Base-by-base conservation (phyloP, 2,113 vertebrate genomes). In the Alaudala cheleensis region DNA sequence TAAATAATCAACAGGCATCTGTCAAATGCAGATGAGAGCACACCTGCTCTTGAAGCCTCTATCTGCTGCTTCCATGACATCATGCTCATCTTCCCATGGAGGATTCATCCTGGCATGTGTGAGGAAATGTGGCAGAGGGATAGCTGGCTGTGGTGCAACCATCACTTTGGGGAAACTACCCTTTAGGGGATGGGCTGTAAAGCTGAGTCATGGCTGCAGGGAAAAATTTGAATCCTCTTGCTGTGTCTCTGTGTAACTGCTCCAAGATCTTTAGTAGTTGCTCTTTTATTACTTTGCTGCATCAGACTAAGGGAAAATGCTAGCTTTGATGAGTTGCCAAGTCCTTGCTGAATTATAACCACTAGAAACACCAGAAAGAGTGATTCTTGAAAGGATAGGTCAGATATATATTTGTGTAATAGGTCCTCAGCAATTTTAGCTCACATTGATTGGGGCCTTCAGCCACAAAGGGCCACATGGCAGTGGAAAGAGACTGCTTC, bases 321-420 rank as follows among this genome's bases (percentile, higher is more conserved):
- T 82, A 45, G 40, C 85, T 95, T 92, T 92, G 82, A 94, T 83
- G 72, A 58, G 53, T 66, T 90, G 74, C 90, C 93, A 95, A 72
- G 42, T 80, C 74, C 34, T 73, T 18, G 5, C 39, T 91, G 87
- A 73, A 90, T 88, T 94, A 72, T 87, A 85, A 83, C 85, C 90
- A 86, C 67, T 85, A 82, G 79, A 90, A 95, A 81, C 76, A 88
- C 25, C 40, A 90, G n/a, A n/a, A 82, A 81, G 58, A 82, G 40
- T 45, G 47, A 93, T 90, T 84, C 71, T 86, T 78, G 90, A 86
- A 82, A 74, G 56, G 64, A 58, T 44, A 62, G 79, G 44, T 33
- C 14, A 62, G 54, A 70, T 80, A 77, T 37, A 81, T 88, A 67
- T 70, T 85, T 86, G 34, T 0, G 0, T 58, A 77, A 83, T 49